Base-by-base conservation (phyloP, 2,113 vertebrate species). In the Puntigrus tetrazona region DNA sequence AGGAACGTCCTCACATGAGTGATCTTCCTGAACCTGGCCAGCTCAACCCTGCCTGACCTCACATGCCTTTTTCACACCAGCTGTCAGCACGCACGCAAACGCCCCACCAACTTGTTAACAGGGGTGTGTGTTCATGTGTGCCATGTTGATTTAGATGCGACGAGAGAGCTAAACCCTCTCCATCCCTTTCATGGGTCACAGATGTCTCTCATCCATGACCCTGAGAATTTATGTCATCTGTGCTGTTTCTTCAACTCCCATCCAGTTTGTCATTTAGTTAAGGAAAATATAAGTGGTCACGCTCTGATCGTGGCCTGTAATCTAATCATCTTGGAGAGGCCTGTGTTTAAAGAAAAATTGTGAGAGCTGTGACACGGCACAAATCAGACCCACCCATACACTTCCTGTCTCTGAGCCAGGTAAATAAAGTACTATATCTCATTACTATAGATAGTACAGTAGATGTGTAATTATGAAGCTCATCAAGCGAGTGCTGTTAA, bases 271-370 rank as follows among this genome's bases (percentile, higher is more conserved):
- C 31, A 70, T 76, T 81, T 63, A 63, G 73, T 84, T 78, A 69
- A 18, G 57, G 41, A 77, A 70, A 57, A 45, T n/a, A 34, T 25
- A 80, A 84, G 74, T 74, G 52, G 82, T 69, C 80, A 84, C 25
- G 63, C 80, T 87, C 52, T 25, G 47, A 76, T 9, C 70, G 18
- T 59, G n/a, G 50, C 59, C 86, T 85, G 72, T 87, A 85, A 87
- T 87, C 86, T 78, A 84, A 84, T 65, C 74, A 61, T 47, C 78
- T 78, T 70, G 27, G 34, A 52, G 78, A 85, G 65, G 73, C 38
- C 61, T 80, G 45, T 29, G 38, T 69, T 72, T 87, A n/a, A 69
- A 13, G 61, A 9, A 38, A 74, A 83, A 87, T 34, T 55, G 22
- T 78, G 57, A 67, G 77, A 70, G 77, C 52, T 61, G 65, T 70